Evolutionary conservation across 2,888 invertebrate species (phyloP), one percentile per base, ranked within the genome.

Genomic region (Isoperla grammatica): DNA sequence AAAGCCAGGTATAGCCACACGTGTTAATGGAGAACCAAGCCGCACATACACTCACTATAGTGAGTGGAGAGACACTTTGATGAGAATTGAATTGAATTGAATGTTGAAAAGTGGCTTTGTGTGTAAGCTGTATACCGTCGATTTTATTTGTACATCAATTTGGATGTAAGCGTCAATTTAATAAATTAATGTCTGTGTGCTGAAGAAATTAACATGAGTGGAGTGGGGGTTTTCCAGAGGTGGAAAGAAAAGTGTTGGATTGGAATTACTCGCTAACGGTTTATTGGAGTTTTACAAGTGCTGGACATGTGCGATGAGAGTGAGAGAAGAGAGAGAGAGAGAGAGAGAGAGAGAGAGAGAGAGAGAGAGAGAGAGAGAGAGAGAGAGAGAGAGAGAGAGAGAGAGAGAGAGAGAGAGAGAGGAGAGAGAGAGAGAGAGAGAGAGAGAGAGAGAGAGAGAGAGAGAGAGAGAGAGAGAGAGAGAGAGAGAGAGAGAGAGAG

Each of bases 351-450:
- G 39, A 20, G n/a, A 46, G 11, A 57, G 46, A 48, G 9, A 57
- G 46, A 42, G 40, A 56, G 48, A 55, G 35, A 54, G 42, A 43
- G 49, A 54, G 37, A 29, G 46, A 49, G 56, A 37, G 55, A 55
- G 54, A 56, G 42, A 57, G 42, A 59, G 53, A 56, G 53, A 42
- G 50, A 23, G 59, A 49, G 48, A 35, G 39, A 48, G 20, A 49
- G 35, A 56, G 57, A 22, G 48, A 39, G 17, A 56, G 45, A 49
- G 57, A 57, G 42, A 55, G 23, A 46, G 45, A 56, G 57, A 60
- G 45, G 60, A 59, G 46, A 56, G 57, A 61, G 50, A 55, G 40
- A 29, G 56, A 53, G 60, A 57, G 53, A 60, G 50, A 15, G 56
- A 45, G 50, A 37, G 37, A 37, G 37, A 37, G 8, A 8, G 8